Evolutionary conservation across 92 coral and sea anemone species (phyloP), one percentile per base, ranked within the genome.

Genomic region (Virgularia gustaviana): DNA sequence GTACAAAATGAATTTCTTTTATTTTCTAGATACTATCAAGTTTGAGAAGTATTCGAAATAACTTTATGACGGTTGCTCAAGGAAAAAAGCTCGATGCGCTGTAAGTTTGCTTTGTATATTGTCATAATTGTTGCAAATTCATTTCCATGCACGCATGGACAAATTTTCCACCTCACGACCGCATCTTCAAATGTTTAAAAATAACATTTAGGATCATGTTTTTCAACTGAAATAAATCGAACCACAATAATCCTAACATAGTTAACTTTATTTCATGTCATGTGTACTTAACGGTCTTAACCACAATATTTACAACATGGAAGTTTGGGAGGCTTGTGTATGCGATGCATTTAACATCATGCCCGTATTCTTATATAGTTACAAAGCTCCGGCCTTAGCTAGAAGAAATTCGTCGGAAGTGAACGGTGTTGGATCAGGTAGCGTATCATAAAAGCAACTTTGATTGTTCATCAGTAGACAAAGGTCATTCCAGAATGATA

Each of bases 1-100:
- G 29, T 19, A 15, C 15, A 28, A 11, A 30, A 10, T 19, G 37
- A 19, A 61, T 66, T 23, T 63, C 36, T 3, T 36, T 51, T 28
- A 20, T 43, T 32, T 81, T 49, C 58, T n/a, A 87, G 88, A 92
- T 92, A 72, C 82, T 92, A 41, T 92, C 98, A 52, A 92, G 98
- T 83, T 81, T 92, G 33, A 79, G 92, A 60, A 92, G 83, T 87
- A 95, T 92, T 83, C 81, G 98, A 47, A 92, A 81, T 82, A 92
- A 91, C 47, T 92, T 92, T 72, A 79, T 90, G 79, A 78, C 92
- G 23, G 81, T 92, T 23, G 90, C 97, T 49, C 90, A 91, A 84
- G 92, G 89, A 9, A 92, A 92, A 74, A 92, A 89, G 30, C 60
- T 68, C 43, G 75, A 68, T 61, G 98, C 85, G 70, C 81, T 88